Evolutionary conservation across 2,113 vertebrate genomes (phyloP).

Genomic region (Myiozetetes cayanensis): DNA sequence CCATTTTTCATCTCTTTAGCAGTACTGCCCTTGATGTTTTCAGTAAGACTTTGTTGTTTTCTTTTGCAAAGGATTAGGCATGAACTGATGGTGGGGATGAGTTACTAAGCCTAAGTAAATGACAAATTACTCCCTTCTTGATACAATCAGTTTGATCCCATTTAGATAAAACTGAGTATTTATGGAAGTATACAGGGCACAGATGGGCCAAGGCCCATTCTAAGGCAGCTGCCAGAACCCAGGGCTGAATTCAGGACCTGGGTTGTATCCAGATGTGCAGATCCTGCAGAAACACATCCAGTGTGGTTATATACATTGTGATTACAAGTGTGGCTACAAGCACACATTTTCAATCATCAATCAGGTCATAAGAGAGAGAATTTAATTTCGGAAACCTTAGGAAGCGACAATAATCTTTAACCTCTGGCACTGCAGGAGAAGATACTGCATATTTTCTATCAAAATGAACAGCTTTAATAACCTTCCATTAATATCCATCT

Average conservation of each 20-base stretch:
- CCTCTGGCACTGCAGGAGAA: neutral
- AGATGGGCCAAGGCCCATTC: neutral
- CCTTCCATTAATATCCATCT: conserved; percentile 16
- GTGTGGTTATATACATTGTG: neutral
- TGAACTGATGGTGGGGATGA: neutral
- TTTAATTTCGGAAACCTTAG: conserved; percentile 18
- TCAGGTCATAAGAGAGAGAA: neutral
- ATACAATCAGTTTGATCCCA: neutral
- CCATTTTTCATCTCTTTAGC: neutral
- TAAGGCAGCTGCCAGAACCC: neutral
- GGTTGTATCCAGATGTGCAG: neutral
- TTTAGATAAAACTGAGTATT: neutral
- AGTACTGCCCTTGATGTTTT: neutral
- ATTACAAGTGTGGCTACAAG: neutral
- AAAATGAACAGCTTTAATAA: conserved; percentile 18
- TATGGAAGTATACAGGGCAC: neutral
- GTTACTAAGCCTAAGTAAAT: neutral
- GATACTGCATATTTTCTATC: conserved; percentile 1
- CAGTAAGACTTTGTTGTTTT: neutral
- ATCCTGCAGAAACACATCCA: neutral
- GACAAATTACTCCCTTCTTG: neutral
- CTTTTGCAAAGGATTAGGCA: neutral
- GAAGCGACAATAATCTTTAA: conserved; percentile 42
- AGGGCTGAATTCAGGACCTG: neutral
- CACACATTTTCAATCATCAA: neutral